These are phyloP conservation scores for Drosophila sp. DNA, from an alignment of 1,140 invertebrate genomes.

Conservation along the genomic window DNA sequence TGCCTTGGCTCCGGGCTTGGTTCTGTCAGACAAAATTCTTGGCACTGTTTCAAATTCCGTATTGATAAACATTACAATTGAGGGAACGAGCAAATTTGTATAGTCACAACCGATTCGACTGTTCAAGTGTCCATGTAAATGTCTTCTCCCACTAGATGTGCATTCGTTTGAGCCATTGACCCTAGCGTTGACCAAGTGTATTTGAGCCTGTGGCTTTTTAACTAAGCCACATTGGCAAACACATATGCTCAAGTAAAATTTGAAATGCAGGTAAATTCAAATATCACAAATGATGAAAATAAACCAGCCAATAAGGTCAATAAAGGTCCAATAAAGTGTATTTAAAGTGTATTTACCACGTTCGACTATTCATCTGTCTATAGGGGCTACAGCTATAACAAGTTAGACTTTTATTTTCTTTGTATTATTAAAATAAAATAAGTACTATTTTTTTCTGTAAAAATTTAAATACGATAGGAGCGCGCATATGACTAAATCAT, in stretches of 20 bases:
- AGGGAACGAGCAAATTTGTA: constrained; percentile 63
- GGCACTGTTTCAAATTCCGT: constrained; percentile 55
- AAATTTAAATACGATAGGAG: too few relatives aligned
- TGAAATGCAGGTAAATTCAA: too few relatives aligned
- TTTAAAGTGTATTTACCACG: too few relatives aligned
- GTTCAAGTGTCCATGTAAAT: background rate
- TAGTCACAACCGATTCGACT: constrained; percentile 61
- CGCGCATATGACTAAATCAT: too few relatives aligned
- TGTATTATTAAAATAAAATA: too few relatives aligned
- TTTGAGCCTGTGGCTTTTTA: constrained; percentile 58
- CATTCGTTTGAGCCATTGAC: constrained; percentile 1
- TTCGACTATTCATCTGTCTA: too few relatives aligned
- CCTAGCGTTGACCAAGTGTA: constrained; percentile 49
- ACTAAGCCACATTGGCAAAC: constrained; percentile 62
- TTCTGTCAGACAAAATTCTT: constrained; percentile 16
- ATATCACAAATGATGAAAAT: constrained; percentile 37
- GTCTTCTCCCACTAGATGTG: constrained; percentile 3
- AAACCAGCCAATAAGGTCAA: constrained; percentile 1
- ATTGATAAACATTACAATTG: constrained; percentile 70
- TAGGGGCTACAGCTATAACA: too few relatives aligned
- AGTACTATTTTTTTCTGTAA: too few relatives aligned
- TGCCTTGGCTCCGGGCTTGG: constrained; percentile 1
- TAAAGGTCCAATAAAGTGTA: too few relatives aligned
- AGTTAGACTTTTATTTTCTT: too few relatives aligned
- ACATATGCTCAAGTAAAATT: constrained; percentile 65